phyloP scores from a whole-genome alignment of 2,797 vertebrate genomes.

The Arnoldichthys spilopterus region DNA sequence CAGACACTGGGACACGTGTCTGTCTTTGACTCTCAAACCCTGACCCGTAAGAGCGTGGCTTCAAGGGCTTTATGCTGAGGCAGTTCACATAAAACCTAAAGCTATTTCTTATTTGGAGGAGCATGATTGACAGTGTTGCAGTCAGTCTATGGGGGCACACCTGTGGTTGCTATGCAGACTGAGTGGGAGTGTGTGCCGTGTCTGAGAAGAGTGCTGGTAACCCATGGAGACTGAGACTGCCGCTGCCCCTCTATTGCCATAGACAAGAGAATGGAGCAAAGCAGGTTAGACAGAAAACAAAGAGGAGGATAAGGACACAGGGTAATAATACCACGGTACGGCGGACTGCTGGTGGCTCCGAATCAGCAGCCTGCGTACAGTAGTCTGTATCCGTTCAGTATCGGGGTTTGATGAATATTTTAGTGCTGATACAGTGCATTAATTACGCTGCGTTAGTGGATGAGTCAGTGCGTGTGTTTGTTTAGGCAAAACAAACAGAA shows the following conservation, averaged over 20 bases:
- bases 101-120: background rate
- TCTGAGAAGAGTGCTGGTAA: slow-evolving; percentile 39
- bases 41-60: background rate
- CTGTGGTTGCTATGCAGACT: slow-evolving; percentile 47
- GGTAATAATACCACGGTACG: slow-evolving; percentile 1
- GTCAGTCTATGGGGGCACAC: slow-evolving; percentile 12
- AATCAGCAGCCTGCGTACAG: background rate
- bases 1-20: background rate
- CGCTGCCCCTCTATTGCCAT: slow-evolving; percentile 20
- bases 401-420: slow-evolving; percentile 21
- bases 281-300: slow-evolving; percentile 22
- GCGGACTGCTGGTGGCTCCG: background rate
- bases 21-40: background rate
- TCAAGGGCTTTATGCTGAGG: background rate
- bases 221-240: slow-evolving; percentile 46
- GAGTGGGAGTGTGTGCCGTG: slow-evolving; percentile 30
- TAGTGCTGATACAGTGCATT: slow-evolving; percentile 6
- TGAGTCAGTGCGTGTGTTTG: background rate
- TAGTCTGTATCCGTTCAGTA: slow-evolving; percentile 13
- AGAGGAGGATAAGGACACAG: slow-evolving; percentile 9
- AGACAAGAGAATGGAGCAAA: slow-evolving; percentile 27
- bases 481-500: background rate
- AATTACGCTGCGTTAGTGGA: background rate
- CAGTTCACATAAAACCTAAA: background rate
- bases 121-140: slow-evolving; percentile 19